These are phyloP conservation scores for Pseudoatta argentina DNA, from an alignment of 1,140 invertebrate genomes.

Conservation along the genomic window DNA sequence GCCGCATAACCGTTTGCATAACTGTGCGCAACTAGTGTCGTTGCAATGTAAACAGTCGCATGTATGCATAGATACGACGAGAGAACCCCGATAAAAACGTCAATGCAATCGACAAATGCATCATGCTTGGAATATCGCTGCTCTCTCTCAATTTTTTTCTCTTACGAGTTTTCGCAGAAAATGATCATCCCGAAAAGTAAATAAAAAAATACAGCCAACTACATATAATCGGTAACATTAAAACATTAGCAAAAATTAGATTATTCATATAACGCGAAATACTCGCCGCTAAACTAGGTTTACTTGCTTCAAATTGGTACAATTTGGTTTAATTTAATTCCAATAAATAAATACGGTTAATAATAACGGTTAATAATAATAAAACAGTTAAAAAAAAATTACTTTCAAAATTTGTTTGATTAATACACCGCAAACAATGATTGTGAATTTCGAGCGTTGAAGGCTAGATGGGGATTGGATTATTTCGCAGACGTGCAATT, in stretches of 20 bases:
- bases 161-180: not conserved
- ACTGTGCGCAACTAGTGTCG: constrained; percentile 47
- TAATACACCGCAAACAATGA: not conserved
- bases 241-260: constrained; percentile 10
- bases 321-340: not conserved
- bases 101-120: constrained; percentile 39
- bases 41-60: constrained; percentile 53
- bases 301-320: not conserved
- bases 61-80: constrained; percentile 32
- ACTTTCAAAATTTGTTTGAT: not conserved
- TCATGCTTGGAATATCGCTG: constrained; percentile 1
- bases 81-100: constrained; percentile 45
- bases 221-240: not conserved
- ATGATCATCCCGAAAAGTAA: not conserved
- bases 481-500: constrained; percentile 46
- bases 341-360: not conserved
- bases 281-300: not conserved
- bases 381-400: constrained; percentile 10
- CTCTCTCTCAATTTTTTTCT: not conserved
- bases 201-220: not conserved
- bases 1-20: constrained; percentile 41
- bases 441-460: not conserved
- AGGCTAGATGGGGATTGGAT: not conserved
- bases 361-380: not conserved
- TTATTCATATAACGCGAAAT: not conserved